Base-by-base conservation (phyloP, 2,888 invertebrate species). In the Tetanocera ferruginea region DNA sequence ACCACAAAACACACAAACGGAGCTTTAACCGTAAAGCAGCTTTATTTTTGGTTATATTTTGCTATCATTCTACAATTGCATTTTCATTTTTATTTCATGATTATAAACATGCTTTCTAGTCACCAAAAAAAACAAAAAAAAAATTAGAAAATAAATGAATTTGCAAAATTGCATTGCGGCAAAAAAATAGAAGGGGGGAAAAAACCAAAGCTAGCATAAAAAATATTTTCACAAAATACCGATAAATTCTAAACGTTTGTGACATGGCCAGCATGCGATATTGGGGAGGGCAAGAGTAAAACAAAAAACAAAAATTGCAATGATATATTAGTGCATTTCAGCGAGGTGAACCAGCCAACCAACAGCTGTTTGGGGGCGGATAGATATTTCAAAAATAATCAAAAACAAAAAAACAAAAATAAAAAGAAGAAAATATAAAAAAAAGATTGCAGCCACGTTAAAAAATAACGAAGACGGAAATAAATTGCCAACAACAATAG, bases 201-300 rank as follows among this genome's bases (percentile, higher is more conserved):
- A 43, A 43, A 43, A 43, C 11, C 43, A 43, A 43, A 11, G 43
- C 14, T 1, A 67, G 4, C 49, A 62, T n/a, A 64, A 66, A 49
- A 76, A 75, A 64, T 79, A 51, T 78, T 78, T 77, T 74, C 64
- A 79, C 76, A 80, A 80, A 79, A 78, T 74, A 73, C 69, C 78
- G 52, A 82, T 82, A 81, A 81, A 82, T 81, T 80, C 70, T 43
- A 62, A 80, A 79, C 78, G 76, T 79, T 80, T 80, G 77, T 78
- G 82, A 81, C 80, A 79, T 78, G 76, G 74, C 80, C 80, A 80
- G 76, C 79, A 76, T 74, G 78, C 79, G 79, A 80, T 78, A 37
- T 70, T 60, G 74, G 23, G 51, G 51, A 52, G 31, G 37, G 34
- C 69, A 62, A 34, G 64, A 69, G 49, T 23, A 49, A 25, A 19